Conservation (phyloP, 1,140 invertebrate species). For the Drosophila yakuba region DNA sequence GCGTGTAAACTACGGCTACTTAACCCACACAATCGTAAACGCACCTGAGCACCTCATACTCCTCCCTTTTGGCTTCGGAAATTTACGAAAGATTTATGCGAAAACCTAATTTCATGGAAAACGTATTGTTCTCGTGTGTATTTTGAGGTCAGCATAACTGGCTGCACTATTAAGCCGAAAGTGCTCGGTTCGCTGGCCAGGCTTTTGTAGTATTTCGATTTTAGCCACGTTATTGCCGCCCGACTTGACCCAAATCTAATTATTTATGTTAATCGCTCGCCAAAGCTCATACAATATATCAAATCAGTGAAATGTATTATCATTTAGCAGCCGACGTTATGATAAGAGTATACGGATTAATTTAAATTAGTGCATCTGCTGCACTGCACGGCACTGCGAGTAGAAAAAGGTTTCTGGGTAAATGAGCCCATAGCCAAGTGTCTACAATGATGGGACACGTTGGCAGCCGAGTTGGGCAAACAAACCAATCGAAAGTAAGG, state of each 20-base stretch:
- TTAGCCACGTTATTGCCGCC: slow-evolving; percentile 38
- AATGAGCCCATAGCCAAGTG: slow-evolving; percentile 17
- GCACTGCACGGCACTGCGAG: slow-evolving; percentile 20
- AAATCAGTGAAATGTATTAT: slow-evolving; percentile 18
- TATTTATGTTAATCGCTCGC: slow-evolving; percentile 83
- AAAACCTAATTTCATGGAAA: slow-evolving; percentile 83
- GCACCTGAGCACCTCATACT: slow-evolving; percentile 1
- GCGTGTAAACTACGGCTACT: slow-evolving; percentile 77
- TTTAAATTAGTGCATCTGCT: slow-evolving; percentile 16
- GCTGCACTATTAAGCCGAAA: slow-evolving; percentile 54
- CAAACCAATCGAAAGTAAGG: slow-evolving; percentile 71
- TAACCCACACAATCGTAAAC: slow-evolving; percentile 47
- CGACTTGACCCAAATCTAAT: slow-evolving; percentile 69
- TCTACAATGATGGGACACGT: slow-evolving; percentile 10
- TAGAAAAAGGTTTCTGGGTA: slow-evolving; percentile 14
- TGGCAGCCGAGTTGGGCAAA: not conserved
- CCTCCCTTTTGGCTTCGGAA: slow-evolving; percentile 24
- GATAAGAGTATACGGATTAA: not conserved
- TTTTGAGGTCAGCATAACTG: slow-evolving; percentile 65
- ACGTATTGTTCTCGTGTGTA: slow-evolving; percentile 66
- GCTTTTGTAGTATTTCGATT: slow-evolving; percentile 11
- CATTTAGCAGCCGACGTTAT: not conserved
- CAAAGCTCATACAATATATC: slow-evolving; percentile 61
- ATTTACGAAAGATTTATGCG: slow-evolving; percentile 81
- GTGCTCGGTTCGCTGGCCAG: slow-evolving; percentile 32